Evolutionary conservation across 2,113 vertebrate genomes (phyloP).

Genomic region (Gobius niger): DNA sequence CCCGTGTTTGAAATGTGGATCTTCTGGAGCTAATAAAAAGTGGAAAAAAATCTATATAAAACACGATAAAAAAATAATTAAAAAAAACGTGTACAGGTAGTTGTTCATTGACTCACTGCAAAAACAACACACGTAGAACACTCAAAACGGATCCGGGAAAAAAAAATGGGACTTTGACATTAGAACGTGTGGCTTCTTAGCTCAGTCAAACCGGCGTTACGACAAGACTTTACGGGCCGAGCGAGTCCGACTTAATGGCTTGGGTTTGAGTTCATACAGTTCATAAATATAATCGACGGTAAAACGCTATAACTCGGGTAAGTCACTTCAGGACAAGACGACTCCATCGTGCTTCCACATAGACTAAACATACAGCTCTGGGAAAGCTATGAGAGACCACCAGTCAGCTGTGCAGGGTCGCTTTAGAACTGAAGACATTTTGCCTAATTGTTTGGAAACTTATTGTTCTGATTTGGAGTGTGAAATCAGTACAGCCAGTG

Average conservation of each 20-base stretch:
- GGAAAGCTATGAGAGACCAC: background rate
- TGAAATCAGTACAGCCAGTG: too few species aligned
- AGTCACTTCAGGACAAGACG: conserved; percentile 8
- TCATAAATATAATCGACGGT: conserved; percentile 26
- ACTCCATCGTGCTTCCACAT: conserved; percentile 6
- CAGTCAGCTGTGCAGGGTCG: too few species aligned
- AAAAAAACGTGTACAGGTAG: background rate
- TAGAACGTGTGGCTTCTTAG: background rate
- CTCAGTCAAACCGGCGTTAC: background rate
- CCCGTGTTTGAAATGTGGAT: too few species aligned
- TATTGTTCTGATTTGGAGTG: too few species aligned
- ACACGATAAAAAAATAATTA: background rate
- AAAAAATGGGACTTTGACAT: background rate
- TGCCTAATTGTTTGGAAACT: too few species aligned
- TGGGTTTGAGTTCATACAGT: conserved; percentile 28
- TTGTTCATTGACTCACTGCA: background rate
- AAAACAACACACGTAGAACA: background rate
- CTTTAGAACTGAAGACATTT: too few species aligned
- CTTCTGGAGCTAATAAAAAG: background rate
- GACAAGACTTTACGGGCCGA: background rate
- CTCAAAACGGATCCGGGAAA: background rate
- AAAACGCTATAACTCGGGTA: conserved; percentile 2
- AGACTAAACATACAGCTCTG: background rate
- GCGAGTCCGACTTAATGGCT: conserved; percentile 29
- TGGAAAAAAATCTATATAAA: too few species aligned